Conservation (phyloP, 2,113 vertebrate species). For the Thamnophis sirtalis region DNA sequence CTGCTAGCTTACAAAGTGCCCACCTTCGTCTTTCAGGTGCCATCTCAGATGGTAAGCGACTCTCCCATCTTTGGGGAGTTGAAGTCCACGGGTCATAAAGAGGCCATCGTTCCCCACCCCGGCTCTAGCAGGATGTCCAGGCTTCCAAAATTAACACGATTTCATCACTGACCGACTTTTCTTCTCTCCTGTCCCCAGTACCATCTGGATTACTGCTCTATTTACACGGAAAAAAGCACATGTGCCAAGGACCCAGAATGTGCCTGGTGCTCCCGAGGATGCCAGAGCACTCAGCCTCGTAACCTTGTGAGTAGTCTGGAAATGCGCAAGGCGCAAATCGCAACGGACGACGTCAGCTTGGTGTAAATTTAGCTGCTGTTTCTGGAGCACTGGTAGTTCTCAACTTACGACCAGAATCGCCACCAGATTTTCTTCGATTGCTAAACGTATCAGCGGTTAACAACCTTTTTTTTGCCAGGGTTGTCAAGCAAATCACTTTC, state of each 20-base stretch:
- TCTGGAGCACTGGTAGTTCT: background rate
- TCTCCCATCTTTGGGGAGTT: too few species aligned
- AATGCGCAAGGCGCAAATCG: background rate
- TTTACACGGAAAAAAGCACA: conserved; percentile 81
- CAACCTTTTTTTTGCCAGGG: too few species aligned
- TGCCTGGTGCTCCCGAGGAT: conserved; percentile 86
- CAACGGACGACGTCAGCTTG: rapidly evolving
- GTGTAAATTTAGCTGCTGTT: background rate
- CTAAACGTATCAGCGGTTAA: too few species aligned
- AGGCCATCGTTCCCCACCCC: too few species aligned
- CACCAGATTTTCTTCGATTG: background rate
- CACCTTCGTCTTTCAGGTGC: conserved; percentile 82
- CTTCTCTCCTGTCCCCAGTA: conserved; percentile 35
- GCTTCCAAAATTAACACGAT: background rate
- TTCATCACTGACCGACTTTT: too few species aligned
- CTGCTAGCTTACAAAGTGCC: conserved; percentile 90
- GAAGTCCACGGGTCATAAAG: too few species aligned
- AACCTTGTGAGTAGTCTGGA: conserved; percentile 64
- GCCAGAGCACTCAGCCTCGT: conserved; percentile 80
- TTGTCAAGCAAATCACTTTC: too few species aligned
- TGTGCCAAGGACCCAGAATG: conserved; percentile 88
- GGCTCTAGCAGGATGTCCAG: background rate
- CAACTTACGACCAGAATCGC: background rate
- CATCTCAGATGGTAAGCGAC: conserved; percentile 65
- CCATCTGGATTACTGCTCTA: conserved; percentile 81